Percentiles rank a stretch among this genome's conserved stretches.
phyloP scores from a whole-genome alignment of 2,888 invertebrate species.

The Maniola hyperantus region DNA sequence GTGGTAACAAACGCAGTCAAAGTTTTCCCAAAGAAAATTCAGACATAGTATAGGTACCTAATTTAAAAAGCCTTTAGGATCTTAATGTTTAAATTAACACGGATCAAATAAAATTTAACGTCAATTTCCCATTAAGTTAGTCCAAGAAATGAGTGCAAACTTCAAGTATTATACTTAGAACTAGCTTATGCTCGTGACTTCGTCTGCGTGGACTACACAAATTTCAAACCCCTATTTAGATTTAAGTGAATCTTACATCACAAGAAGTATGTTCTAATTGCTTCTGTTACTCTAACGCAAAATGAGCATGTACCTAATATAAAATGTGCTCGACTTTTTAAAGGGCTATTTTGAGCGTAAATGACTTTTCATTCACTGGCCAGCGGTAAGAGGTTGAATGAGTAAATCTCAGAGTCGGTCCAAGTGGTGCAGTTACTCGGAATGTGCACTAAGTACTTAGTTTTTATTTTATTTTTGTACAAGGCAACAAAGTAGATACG shows the following conservation, averaged over 20 bases:
- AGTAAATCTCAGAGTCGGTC: constrained; percentile 60
- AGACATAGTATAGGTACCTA: no score
- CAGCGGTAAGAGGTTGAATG: constrained; percentile 74
- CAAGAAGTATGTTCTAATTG: constrained; percentile 31
- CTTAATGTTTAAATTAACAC: background rate
- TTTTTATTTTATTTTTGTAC: constrained; percentile 13
- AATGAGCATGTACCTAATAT: constrained; percentile 41
- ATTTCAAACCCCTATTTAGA: no score
- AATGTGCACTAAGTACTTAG: background rate
- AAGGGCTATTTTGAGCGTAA: constrained; percentile 66
- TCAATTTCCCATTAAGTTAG: background rate
- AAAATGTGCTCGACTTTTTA: constrained; percentile 57
- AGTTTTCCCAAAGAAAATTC: background rate
- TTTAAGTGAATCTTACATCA: constrained; percentile 16
- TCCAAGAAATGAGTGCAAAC: constrained; percentile 4
- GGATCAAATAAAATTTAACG: background rate
- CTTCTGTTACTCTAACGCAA: constrained; percentile 38
- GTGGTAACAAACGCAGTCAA: background rate
- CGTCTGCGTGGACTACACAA: no score
- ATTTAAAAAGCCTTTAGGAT: background rate
- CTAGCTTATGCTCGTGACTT: no score
- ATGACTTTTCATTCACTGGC: constrained; percentile 74
- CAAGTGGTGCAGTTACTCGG: constrained; percentile 44
- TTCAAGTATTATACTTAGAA: no score
- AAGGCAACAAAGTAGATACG: background rate